Percentiles rank a stretch among this genome's conserved stretches.
Conservation (phyloP, 2,797 vertebrate species). For the Chelon auratus region DNA sequence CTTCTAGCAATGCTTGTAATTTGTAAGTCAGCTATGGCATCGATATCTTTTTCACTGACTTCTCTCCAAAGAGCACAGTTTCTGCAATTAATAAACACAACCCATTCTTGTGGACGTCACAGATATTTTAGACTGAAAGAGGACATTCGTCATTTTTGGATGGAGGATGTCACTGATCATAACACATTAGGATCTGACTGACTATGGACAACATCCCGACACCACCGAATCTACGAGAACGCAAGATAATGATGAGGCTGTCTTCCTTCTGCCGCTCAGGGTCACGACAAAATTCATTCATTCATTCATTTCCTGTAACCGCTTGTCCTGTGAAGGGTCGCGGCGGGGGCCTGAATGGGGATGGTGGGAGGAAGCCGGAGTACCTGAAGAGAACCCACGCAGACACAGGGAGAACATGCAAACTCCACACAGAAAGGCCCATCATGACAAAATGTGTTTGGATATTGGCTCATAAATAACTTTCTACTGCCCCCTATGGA, state of each 20-base stretch:
- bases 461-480: background rate
- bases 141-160: slow-evolving; percentile 11
- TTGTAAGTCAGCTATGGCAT: slow-evolving; percentile 1
- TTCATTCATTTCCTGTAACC: too few species aligned
- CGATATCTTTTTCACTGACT: slow-evolving; percentile 23
- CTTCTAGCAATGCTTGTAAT: background rate
- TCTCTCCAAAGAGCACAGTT: slow-evolving; percentile 16
- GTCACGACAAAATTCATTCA: slow-evolving; percentile 8
- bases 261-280: slow-evolving; percentile 4
- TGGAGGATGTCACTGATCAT: background rate
- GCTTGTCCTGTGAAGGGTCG: too few species aligned
- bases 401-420: too few species aligned
- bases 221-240: slow-evolving; percentile 13
- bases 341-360: too few species aligned
- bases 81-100: slow-evolving; percentile 15
- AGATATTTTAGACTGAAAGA: slow-evolving; percentile 21
- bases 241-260: slow-evolving; percentile 16
- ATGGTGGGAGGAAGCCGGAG: too few species aligned
- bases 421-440: too few species aligned
- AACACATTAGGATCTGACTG: slow-evolving; percentile 8
- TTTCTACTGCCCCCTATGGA: slow-evolving; percentile 57
- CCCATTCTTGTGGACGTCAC: background rate
- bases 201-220: slow-evolving; percentile 11
- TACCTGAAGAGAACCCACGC: too few species aligned
- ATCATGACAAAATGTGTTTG: slow-evolving; percentile 3